Evolutionary conservation across 2,113 vertebrate species (phyloP), one percentile per base, ranked within the genome.

Genomic region (Bos indicus): DNA sequence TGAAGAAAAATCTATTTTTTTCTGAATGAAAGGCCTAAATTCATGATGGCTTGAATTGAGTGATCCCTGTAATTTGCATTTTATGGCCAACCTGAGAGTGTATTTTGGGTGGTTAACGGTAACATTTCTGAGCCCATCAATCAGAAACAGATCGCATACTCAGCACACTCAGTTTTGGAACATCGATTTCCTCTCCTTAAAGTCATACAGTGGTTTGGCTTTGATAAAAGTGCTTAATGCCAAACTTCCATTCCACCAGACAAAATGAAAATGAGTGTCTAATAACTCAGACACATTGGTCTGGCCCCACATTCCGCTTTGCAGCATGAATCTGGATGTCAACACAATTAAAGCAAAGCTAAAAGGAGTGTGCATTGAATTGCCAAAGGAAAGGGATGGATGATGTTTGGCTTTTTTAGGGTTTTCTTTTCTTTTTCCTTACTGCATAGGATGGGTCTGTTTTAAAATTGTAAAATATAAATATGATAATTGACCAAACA

Each of bases 171-270:
- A 91, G 92, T 87, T 98, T 98, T 97, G 98, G 97, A 98, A 98
- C 97, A 97, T 97, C 88, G 92, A 96, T 98, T 99, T 98, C 97
- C 96, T 98, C 97, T 93, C 84, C 92, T 98, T 98, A 98, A 98
- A 98, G 88, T 97, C 96, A 52, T 98, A 59, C 56, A 91, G 98
- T 98, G 99, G 98, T 98, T 98, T 99, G 98, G 98, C 98, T 95
- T 97, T 98, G 96, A 98, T 94, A 96, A 98, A 97, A 98, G 36
- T 21, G 40, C 82, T 97, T n/a, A 88, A 71, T 98, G 98, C 98
- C 98, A 99, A 97, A 98, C 98, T 98, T 99, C 98, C 93, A 98
- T 98, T 98, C 83, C 88, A 98, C 96, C 97, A 99, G 98, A 99
- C 98, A 99, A 98, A 99, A 99, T 97, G 98, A 98, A 98, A 98